These are phyloP conservation scores for Oreochromis grahami DNA, from an alignment of 2,797 vertebrate genomes.

Conservation along the genomic window DNA sequence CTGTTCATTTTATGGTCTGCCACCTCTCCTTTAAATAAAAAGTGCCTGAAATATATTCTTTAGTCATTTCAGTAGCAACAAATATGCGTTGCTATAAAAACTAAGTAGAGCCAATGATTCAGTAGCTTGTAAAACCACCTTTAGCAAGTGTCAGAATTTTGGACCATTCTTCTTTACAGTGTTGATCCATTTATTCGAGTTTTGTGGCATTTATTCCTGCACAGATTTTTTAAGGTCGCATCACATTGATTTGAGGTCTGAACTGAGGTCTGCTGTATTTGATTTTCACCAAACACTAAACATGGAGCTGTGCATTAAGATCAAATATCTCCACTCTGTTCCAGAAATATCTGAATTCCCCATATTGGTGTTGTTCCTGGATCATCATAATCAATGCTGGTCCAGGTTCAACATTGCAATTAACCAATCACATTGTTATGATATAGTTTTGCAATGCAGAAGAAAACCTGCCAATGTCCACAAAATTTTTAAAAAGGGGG, in stretches of 20 bases:
- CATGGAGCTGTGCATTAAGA: neutral
- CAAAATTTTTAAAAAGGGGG: neutral
- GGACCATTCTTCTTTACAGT: neutral
- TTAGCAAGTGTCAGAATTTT: neutral
- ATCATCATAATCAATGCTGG: neutral
- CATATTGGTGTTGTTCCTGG: neutral
- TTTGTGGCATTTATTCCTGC: neutral
- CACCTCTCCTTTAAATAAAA: slow-evolving; percentile 94
- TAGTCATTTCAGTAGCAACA: slow-evolving; percentile 8
- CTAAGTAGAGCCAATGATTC: neutral
- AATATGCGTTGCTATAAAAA: neutral
- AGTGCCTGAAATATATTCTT: slow-evolving; percentile 56
- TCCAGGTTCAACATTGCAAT: neutral
- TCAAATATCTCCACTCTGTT: neutral
- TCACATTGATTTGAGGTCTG: neutral
- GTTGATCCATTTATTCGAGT: neutral
- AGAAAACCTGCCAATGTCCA: neutral
- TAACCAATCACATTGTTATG: neutral
- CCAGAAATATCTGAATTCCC: neutral
- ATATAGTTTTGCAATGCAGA: neutral
- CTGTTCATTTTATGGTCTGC: slow-evolving; percentile 74
- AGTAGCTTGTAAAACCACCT: neutral
- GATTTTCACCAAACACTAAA: neutral
- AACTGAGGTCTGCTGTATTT: neutral
- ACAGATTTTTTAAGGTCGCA: neutral